Percentiles rank a stretch among this genome's conserved stretches.
phyloP scores from a whole-genome alignment of 2,888 invertebrate genomes.

The Unio delphinus region DNA sequence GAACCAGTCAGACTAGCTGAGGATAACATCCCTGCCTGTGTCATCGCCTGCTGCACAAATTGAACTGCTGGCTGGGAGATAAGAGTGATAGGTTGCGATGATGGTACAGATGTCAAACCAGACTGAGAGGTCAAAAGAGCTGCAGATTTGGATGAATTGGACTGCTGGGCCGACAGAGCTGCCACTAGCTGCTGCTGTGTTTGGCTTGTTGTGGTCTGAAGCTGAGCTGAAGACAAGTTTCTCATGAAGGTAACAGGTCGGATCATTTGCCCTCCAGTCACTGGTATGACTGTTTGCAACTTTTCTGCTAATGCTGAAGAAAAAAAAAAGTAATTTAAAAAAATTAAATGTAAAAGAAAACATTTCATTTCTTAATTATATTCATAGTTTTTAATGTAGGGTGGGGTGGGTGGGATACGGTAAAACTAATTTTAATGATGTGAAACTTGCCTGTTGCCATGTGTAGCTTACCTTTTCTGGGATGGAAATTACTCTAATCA shows the following conservation, averaged over 20 bases:
- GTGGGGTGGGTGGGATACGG: too few relatives aligned
- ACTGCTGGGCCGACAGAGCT: slow-evolving; percentile 35
- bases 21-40: slow-evolving; percentile 15
- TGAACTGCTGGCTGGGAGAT: slow-evolving; percentile 48
- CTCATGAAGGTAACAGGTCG: slow-evolving; percentile 44
- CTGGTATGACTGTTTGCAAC: slow-evolving; percentile 42
- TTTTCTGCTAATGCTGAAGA: slow-evolving; percentile 40
- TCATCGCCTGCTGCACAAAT: slow-evolving; percentile 36
- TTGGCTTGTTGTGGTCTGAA: slow-evolving; percentile 15
- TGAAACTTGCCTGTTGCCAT: too few relatives aligned
- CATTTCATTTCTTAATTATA: too few relatives aligned
- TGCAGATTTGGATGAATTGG: slow-evolving; percentile 12
- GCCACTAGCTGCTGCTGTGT: slow-evolving; percentile 34
- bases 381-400: too few relatives aligned
- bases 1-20: slow-evolving; percentile 24
- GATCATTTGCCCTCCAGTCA: slow-evolving; percentile 30
- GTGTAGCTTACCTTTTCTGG: too few relatives aligned
- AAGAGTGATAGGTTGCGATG: slow-evolving; percentile 38
- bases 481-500: too few relatives aligned
- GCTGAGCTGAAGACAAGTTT: slow-evolving; percentile 24
- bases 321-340: not conserved
- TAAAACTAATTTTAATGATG: too few relatives aligned
- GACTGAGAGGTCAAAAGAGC: slow-evolving; percentile 6
- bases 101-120: too few relatives aligned
- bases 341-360: not conserved